These are phyloP conservation scores for Pachycephala philippinensis DNA, from an alignment of 2,113 vertebrate species.

Conservation along the genomic window DNA sequence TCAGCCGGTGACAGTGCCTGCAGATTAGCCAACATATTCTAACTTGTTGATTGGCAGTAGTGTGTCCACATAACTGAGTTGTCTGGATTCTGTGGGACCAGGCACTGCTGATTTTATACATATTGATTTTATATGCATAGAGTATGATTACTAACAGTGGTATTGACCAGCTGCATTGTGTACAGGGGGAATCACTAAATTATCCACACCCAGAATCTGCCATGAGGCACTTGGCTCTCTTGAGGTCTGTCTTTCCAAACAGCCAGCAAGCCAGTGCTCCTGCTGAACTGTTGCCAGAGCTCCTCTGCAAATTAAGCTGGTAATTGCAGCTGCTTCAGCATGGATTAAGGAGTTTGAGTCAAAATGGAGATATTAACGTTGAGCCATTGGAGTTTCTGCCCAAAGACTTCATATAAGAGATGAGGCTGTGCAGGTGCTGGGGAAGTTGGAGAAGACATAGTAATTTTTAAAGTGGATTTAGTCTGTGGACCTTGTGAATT, in stretches of 20 bases:
- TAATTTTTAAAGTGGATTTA: not conserved
- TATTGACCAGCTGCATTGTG: not conserved
- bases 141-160: not conserved
- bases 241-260: not conserved
- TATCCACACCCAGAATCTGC: not conserved
- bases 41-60: not conserved
- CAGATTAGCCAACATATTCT: not conserved
- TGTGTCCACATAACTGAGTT: rapidly evolving
- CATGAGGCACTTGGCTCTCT: not conserved
- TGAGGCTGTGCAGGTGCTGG: not conserved
- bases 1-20: not conserved
- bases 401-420: not conserved
- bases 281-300: not conserved
- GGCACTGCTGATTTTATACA: not conserved
- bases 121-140: not conserved
- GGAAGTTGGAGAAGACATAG: not conserved
- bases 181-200: not conserved
- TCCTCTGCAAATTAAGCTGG: not conserved
- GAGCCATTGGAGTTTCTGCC: not conserved
- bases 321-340: not conserved
- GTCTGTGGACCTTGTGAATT: not conserved
- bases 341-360: not conserved
- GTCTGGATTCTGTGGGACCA: not conserved
- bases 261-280: not conserved
- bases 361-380: not conserved